Conservation (phyloP, 1,140 invertebrate genomes). For the Drosophila carrolli region DNA sequence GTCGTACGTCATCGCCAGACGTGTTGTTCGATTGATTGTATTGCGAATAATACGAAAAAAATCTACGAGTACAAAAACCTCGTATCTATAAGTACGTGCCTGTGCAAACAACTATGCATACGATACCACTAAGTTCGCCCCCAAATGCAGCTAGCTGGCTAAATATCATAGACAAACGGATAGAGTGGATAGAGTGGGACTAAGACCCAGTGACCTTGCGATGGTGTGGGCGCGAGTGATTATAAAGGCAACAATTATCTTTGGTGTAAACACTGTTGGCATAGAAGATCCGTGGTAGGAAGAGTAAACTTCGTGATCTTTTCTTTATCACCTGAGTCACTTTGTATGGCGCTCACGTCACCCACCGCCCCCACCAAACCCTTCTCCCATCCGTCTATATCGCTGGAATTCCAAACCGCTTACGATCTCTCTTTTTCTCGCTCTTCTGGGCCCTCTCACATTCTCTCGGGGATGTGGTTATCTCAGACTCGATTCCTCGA, state of each 20-base stretch:
- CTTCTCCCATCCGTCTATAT: slow-evolving; percentile 11
- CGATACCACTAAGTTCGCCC: slow-evolving; percentile 17
- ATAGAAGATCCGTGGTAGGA: slow-evolving; percentile 33
- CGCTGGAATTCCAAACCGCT: slow-evolving; percentile 62
- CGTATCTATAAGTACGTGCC: slow-evolving; percentile 73
- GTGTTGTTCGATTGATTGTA: slow-evolving; percentile 69
- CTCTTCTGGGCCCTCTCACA: slow-evolving; percentile 6
- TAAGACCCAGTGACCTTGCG: slow-evolving; percentile 51
- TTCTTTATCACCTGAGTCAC: slow-evolving; percentile 79
- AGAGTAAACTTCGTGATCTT: slow-evolving; percentile 48
- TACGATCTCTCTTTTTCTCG: slow-evolving; percentile 16
- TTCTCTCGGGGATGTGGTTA: slow-evolving; percentile 6
- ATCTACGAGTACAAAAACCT: slow-evolving; percentile 30
- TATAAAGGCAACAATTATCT: slow-evolving; percentile 33
- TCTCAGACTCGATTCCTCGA: slow-evolving; percentile 10
- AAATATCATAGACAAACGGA: background rate
- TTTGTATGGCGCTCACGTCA: slow-evolving; percentile 71
- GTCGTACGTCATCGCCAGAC: slow-evolving; percentile 74
- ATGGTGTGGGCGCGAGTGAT: slow-evolving; percentile 25
- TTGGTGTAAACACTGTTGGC: slow-evolving; percentile 69
- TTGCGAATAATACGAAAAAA: slow-evolving; percentile 39
- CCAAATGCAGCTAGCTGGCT: slow-evolving; percentile 21
- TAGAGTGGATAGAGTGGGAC: background rate
- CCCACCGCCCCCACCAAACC: slow-evolving; percentile 29
- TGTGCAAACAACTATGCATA: slow-evolving; percentile 28